These are phyloP conservation scores for Gymnoscelis rufifasciata DNA, from an alignment of 2,888 invertebrate genomes.

Conservation along the genomic window DNA sequence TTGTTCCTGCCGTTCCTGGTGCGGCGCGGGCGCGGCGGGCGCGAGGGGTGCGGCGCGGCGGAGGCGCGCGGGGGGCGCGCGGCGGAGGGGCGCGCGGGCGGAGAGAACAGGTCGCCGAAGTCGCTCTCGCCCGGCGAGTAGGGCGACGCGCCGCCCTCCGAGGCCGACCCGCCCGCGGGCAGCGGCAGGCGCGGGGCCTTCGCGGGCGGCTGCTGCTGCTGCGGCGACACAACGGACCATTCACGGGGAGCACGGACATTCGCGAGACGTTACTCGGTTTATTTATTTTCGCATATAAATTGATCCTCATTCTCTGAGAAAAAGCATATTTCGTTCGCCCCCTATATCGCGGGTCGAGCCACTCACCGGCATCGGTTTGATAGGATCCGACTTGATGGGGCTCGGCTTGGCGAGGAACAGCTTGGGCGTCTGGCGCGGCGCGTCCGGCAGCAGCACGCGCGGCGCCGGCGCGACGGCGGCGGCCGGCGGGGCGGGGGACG, in stretches of 20 bases:
- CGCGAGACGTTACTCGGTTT: neutral
- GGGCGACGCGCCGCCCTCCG: conserved; percentile 86
- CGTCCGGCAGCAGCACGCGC: conserved; percentile 61
- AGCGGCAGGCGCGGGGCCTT: conserved; percentile 47
- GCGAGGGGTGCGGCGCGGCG: conserved; percentile 34
- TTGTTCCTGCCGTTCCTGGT: conserved; percentile 82
- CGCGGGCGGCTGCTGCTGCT: conserved; percentile 30
- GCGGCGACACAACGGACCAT: too few relatives aligned
- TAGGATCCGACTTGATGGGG: conserved; percentile 79
- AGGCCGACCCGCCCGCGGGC: conserved; percentile 83
- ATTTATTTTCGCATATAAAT: neutral
- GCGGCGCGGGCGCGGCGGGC: conserved; percentile 44
- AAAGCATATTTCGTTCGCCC: too few relatives aligned
- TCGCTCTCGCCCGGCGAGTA: conserved; percentile 94
- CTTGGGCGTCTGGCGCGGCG: conserved; percentile 74
- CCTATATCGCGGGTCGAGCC: too few relatives aligned
- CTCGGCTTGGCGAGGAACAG: conserved; percentile 73
- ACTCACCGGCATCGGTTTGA: conserved; percentile 73
- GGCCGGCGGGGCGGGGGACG: conserved; percentile 38
- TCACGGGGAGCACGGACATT: too few relatives aligned
- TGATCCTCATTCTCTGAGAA: neutral
- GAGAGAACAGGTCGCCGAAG: conserved; percentile 92
- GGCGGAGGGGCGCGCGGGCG: conserved; percentile 61
- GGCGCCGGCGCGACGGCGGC: conserved; percentile 44
- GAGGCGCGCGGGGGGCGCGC: conserved; percentile 18